A percentile compares a stretch with the other conserved stretches of the same genome.
Evolutionary conservation across 2,113 vertebrate species (phyloP).

Genomic region (Reinhardtius hippoglossoides): DNA sequence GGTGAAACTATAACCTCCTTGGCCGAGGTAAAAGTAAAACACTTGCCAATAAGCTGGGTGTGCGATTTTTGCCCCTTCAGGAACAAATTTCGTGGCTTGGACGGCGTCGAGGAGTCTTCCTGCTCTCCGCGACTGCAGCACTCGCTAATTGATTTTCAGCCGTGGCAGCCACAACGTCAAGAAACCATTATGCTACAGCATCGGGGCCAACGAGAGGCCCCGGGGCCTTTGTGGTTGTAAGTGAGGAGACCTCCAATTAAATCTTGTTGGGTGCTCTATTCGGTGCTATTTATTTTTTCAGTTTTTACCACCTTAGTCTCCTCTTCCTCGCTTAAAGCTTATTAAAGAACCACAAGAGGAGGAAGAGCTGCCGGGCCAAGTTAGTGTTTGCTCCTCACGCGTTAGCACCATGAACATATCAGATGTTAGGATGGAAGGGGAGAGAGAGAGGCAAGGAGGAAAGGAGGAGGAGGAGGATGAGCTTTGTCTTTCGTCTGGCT

Average conservation of each 20-base stretch:
- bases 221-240: slow-evolving; percentile 34
- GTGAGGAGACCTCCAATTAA: slow-evolving; percentile 59
- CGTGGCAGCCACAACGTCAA: slow-evolving; percentile 54
- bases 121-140: slow-evolving; percentile 63
- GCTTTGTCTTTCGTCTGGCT: slow-evolving; percentile 78
- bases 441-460: slow-evolving; percentile 16
- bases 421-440: not conserved
- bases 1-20: too few relatives aligned
- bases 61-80: slow-evolving; percentile 53
- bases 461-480: slow-evolving; percentile 38
- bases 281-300: slow-evolving; percentile 17
- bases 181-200: slow-evolving; percentile 70
- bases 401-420: slow-evolving; percentile 13
- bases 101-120: slow-evolving; percentile 58
- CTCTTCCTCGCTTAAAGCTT: not conserved
- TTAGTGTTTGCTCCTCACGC: not conserved
- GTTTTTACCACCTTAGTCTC: not conserved
- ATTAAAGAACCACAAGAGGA: not conserved
- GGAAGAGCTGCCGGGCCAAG: slow-evolving; percentile 3
- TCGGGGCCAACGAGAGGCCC: slow-evolving; percentile 54
- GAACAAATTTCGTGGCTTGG: slow-evolving; percentile 65
- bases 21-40: too few relatives aligned
- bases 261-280: slow-evolving; percentile 26
- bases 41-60: not conserved
- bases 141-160: slow-evolving; percentile 77